A percentile compares a stretch with the other conserved stretches of the same genome.
Evolutionary conservation across 1,140 invertebrate genomes (phyloP).

Genomic region (Bombus superbus): DNA sequence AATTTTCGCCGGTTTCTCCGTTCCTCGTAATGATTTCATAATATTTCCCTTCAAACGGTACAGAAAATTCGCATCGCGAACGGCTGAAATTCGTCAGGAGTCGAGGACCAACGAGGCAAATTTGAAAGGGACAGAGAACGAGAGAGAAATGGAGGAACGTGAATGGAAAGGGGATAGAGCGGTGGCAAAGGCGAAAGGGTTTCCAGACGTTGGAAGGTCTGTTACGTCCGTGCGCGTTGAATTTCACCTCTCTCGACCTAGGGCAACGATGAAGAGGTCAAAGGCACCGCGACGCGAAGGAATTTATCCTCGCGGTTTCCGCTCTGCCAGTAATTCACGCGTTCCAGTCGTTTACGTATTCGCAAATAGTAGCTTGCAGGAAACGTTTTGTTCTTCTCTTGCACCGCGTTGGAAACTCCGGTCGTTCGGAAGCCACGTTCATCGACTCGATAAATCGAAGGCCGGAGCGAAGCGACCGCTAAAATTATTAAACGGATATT

Average conservation of each 20-base stretch:
- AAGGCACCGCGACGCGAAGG: conserved; percentile 6
- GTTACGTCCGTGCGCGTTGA: conserved; percentile 21
- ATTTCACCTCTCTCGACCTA: conserved; percentile 23
- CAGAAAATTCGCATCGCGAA: conserved; percentile 5
- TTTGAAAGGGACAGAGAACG: background rate
- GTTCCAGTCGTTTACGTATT: conserved; percentile 27
- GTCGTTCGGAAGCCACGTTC: too few species aligned
- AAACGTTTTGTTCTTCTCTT: background rate
- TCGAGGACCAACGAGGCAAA: background rate
- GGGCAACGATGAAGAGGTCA: conserved; percentile 6
- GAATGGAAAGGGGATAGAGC: too few species aligned
- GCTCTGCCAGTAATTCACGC: conserved; percentile 18
- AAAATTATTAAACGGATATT: too few species aligned
- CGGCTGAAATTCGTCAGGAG: background rate
- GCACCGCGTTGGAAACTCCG: too few species aligned
- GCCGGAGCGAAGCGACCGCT: too few species aligned
- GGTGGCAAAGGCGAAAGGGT: background rate
- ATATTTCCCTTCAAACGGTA: background rate
- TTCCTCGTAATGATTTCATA: conserved; percentile 14
- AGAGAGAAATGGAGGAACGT: too few species aligned
- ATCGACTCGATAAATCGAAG: too few species aligned
- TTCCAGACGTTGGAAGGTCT: background rate
- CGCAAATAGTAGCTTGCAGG: background rate
- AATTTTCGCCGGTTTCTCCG: conserved; percentile 7
- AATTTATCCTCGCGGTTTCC: conserved; percentile 52